phyloP scores from a whole-genome alignment of 2,797 vertebrate genomes.

The Calcarius lapponicus region DNA sequence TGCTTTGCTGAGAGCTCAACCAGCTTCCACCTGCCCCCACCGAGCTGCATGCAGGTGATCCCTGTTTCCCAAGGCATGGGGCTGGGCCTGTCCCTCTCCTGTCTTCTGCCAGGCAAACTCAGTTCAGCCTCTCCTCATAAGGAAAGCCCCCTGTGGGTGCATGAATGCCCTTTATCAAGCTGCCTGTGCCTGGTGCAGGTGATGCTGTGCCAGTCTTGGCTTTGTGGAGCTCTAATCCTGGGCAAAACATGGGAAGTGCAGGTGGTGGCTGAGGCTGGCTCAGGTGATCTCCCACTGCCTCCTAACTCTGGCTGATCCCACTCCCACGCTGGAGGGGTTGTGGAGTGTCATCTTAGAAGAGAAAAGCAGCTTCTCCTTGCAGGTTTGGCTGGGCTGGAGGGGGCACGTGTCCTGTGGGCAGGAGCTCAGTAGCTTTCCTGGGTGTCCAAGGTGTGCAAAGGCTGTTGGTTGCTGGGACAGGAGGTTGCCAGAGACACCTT shows the following conservation, averaged over 20 bases:
- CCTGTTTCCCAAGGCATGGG: fast-evolving
- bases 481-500: background rate
- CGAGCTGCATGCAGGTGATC: background rate
- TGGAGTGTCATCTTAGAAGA: background rate
- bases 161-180: background rate
- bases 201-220: background rate
- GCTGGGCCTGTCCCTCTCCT: background rate
- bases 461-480: background rate
- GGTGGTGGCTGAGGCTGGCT: background rate
- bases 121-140: background rate
- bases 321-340: background rate
- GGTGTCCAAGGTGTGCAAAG: background rate
- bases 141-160: background rate
- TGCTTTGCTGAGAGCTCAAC: background rate
- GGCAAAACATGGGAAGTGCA: background rate
- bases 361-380: background rate
- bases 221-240: background rate
- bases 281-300: background rate
- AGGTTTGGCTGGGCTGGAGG: background rate
- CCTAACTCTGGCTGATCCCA: background rate
- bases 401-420: background rate
- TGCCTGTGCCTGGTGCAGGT: background rate
- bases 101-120: background rate
- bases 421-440: background rate
- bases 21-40: background rate